These are phyloP conservation scores for Mormyrus hasselquistii DNA, from an alignment of 2,797 vertebrate genomes.

Conservation along the genomic window DNA sequence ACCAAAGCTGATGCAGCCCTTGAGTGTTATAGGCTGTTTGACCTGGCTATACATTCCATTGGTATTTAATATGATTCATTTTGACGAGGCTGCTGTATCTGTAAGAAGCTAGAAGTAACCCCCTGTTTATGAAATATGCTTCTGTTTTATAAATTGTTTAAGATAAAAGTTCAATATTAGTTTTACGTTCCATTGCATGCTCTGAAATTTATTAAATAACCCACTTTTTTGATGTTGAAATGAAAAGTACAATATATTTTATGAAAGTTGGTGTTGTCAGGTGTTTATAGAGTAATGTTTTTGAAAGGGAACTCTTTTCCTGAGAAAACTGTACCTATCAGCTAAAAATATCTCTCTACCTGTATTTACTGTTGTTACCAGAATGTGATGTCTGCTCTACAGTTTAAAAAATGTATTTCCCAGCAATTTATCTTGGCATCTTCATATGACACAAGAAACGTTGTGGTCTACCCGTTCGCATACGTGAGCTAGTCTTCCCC, in stretches of 20 bases:
- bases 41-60: not conserved
- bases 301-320: not conserved
- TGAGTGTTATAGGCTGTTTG: not conserved
- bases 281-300: not conserved
- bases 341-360: not conserved
- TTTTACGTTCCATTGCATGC: not conserved
- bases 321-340: not conserved
- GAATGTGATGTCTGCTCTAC: not conserved
- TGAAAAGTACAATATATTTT: not conserved
- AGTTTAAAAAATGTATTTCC: not conserved
- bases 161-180: not conserved
- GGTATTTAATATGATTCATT: conserved; percentile 4
- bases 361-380: not conserved
- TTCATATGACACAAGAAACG: not conserved
- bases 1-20: not conserved
- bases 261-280: not conserved
- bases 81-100: not conserved
- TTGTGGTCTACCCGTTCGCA: not conserved
- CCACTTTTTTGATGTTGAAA: not conserved
- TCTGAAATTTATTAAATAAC: not conserved
- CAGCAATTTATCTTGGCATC: not conserved
- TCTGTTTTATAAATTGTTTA: not conserved
- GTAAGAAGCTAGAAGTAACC: not conserved
- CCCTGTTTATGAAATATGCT: not conserved
- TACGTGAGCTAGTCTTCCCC: not conserved